Percentiles rank a stretch among this genome's conserved stretches.
Conservation (phyloP, 2,888 invertebrate species). For the Drosophila affinis region DNA sequence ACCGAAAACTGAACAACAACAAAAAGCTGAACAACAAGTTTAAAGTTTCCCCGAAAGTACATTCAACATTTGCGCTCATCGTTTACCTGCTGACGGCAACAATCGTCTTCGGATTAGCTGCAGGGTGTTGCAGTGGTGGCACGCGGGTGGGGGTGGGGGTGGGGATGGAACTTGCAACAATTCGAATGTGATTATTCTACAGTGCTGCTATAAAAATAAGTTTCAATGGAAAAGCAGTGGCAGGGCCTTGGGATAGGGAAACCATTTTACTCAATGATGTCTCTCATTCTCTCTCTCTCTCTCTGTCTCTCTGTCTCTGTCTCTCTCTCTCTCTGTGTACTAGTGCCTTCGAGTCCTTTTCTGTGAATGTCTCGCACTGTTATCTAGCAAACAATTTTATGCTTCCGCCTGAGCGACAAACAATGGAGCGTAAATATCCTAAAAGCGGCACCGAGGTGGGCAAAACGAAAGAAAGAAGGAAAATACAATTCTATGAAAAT, state of each 20-base stretch:
- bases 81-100: constrained; percentile 32
- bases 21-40: constrained; percentile 38
- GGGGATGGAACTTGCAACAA: constrained; percentile 41
- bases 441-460: constrained; percentile 66
- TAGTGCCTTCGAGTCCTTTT: constrained; percentile 4
- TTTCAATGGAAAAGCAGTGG: constrained; percentile 27
- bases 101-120: constrained; percentile 38
- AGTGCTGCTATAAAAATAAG: constrained; percentile 44
- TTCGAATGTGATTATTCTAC: constrained; percentile 42
- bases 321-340: no score
- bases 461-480: constrained; percentile 47
- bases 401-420: constrained; percentile 80
- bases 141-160: not conserved
- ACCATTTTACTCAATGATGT: constrained; percentile 20
- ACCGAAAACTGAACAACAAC: constrained; percentile 7
- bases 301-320: not conserved
- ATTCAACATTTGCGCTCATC: constrained; percentile 13
- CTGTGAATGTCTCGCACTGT: constrained; percentile 54
- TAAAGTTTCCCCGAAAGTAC: constrained; percentile 62
- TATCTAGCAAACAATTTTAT: constrained; percentile 79
- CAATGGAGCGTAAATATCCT: constrained; percentile 79
- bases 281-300: constrained; percentile 8
- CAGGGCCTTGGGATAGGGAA: constrained; percentile 1
- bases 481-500: constrained; percentile 44
- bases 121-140: constrained; percentile 26